These are phyloP conservation scores for Octodonta nipae DNA, from an alignment of 2,888 invertebrate genomes.

Conservation along the genomic window DNA sequence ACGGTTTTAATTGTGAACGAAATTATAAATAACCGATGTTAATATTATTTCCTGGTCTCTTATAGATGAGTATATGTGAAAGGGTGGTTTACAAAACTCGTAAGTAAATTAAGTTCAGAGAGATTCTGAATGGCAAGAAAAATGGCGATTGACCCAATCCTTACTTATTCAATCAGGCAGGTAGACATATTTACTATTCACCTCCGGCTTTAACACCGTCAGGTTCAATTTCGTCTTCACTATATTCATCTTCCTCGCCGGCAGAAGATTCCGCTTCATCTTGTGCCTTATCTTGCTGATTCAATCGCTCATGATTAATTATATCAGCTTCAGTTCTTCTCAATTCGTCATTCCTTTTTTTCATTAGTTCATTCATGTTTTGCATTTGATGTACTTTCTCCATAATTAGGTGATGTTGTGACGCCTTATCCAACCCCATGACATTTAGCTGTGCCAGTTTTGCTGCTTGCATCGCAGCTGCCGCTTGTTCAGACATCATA, in stretches of 20 bases:
- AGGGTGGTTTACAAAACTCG: no score
- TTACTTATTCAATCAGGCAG: constrained; percentile 9
- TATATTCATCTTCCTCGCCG: constrained; percentile 43
- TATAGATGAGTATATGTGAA: no score
- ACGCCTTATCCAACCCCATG: constrained; percentile 38
- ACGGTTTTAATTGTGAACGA: no score
- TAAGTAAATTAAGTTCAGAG: no score
- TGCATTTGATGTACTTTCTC: constrained; percentile 52
- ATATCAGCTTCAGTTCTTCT: constrained; percentile 41
- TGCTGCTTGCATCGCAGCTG: constrained; percentile 60
- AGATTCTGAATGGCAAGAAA: constrained; percentile 21
- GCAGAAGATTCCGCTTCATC: constrained; percentile 42
- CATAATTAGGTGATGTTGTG: constrained; percentile 47
- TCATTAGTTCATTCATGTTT: constrained; percentile 40
- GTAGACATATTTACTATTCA: constrained; percentile 25
- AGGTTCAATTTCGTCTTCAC: constrained; percentile 38
- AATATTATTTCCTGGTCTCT: no score
- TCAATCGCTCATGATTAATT: constrained; percentile 39
- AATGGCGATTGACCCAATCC: constrained; percentile 19
- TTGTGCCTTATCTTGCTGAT: constrained; percentile 16
- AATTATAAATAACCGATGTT: no score
- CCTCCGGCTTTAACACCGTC: constrained; percentile 37
- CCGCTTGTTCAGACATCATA: constrained; percentile 50
- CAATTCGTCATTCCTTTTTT: constrained; percentile 39
- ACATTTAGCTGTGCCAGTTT: constrained; percentile 67